Conservation (phyloP, 2,888 invertebrate genomes). For the Scaptodrosophila latifasciaeformis region DNA sequence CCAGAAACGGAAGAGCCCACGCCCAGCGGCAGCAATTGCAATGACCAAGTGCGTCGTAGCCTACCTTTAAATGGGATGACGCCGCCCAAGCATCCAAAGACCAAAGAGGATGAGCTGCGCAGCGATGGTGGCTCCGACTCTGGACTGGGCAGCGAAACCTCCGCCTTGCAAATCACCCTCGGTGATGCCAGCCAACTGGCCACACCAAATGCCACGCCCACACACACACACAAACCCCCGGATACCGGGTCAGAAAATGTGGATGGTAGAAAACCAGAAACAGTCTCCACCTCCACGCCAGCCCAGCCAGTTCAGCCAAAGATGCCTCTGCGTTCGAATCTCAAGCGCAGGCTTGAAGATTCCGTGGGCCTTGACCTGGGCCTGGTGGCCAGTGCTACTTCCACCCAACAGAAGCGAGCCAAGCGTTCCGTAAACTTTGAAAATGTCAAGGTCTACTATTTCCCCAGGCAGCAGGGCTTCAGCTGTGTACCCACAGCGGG, state of each 20-base stretch:
- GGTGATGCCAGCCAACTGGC: constrained; percentile 23
- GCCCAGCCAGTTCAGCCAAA: constrained; percentile 17
- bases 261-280: neutral
- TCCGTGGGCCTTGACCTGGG: constrained; percentile 74
- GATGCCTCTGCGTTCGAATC: constrained; percentile 78
- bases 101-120: constrained; percentile 72
- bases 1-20: constrained; percentile 59
- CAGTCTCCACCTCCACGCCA: constrained; percentile 3
- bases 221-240: neutral
- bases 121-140: constrained; percentile 90
- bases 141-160: constrained; percentile 85
- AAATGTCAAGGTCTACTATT: constrained; percentile 95
- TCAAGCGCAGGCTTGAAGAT: constrained; percentile 79
- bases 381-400: constrained; percentile 15
- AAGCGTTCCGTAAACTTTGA: constrained; percentile 92
- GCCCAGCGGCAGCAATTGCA: constrained; percentile 2
- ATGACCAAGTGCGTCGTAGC: neutral
- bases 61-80: constrained; percentile 2
- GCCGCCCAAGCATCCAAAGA: constrained; percentile 13
- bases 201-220: constrained; percentile 12
- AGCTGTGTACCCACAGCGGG: constrained; percentile 94
- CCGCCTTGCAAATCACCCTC: constrained; percentile 50
- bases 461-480: constrained; percentile 93
- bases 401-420: constrained; percentile 77
- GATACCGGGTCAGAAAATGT: neutral